These are phyloP conservation scores for Apis mellifera DNA, from an alignment of 1,140 invertebrate genomes.

Conservation along the genomic window DNA sequence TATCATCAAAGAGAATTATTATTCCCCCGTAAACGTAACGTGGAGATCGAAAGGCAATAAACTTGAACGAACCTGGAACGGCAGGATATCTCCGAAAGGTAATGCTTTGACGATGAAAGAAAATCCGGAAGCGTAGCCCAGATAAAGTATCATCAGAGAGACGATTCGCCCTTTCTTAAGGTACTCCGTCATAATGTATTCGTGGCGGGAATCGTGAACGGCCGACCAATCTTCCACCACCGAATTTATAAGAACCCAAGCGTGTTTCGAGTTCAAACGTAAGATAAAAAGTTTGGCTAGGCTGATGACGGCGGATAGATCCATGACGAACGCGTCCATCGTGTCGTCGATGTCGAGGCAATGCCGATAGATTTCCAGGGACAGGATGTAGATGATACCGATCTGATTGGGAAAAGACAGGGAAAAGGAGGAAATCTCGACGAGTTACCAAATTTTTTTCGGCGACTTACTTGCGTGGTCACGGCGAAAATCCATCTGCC, in stretches of 20 bases:
- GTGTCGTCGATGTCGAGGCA: slow-evolving; percentile 52
- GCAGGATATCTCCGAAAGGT: not conserved
- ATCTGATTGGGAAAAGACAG: slow-evolving; percentile 28
- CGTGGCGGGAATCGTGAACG: slow-evolving; percentile 2
- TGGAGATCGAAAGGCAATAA: not conserved
- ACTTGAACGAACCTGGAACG: not conserved
- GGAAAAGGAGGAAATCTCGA: not conserved
- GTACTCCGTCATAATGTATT: slow-evolving; percentile 47
- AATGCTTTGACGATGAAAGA: slow-evolving; percentile 47
- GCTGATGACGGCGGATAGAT: slow-evolving; percentile 51
- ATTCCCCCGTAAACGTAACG: too few species aligned
- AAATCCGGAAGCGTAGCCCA: slow-evolving; percentile 50
- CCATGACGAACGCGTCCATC: slow-evolving; percentile 63
- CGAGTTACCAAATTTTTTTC: not conserved
- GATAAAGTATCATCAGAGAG: slow-evolving; percentile 38
- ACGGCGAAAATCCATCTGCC: slow-evolving; percentile 40
- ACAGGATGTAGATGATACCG: slow-evolving; percentile 45
- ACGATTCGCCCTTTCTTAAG: slow-evolving; percentile 37
- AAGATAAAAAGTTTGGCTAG: slow-evolving; percentile 54
- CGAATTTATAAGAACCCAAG: slow-evolving; percentile 29
- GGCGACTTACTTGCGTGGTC: slow-evolving; percentile 46
- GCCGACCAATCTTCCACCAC: slow-evolving; percentile 46
- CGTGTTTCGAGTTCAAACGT: slow-evolving; percentile 28
- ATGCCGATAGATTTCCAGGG: slow-evolving; percentile 44
- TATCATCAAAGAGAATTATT: too few species aligned